Evolutionary conservation across 2,888 invertebrate species (phyloP), one percentile per base, ranked within the genome.

Genomic region (Tachystola acroxantha): DNA sequence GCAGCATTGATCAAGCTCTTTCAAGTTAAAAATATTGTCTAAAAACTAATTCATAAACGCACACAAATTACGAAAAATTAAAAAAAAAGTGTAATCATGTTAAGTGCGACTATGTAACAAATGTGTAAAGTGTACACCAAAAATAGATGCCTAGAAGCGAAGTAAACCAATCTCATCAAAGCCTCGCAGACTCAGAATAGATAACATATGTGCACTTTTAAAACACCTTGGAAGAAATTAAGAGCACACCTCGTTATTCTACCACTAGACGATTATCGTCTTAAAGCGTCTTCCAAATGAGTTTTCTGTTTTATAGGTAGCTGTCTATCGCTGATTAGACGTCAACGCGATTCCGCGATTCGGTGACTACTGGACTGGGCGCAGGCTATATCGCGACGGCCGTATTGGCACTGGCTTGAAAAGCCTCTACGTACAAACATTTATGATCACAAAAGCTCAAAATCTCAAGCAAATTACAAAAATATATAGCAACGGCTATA

Each of bases 291-390:
- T 66, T 57, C 57, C 64, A 58, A 59, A 50, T 50, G 52, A 45
- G 53, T 51, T 61, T 55, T 50, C 38, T 56, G 53, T 48, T 57
- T 38, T 31, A 39, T 43, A 55, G n/a, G n/a, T n/a, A n/a, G 63
- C 66, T 73, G 70, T 59, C 63, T 54, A 37, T 50, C 56, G 57
- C 51, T 30, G 30, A 42, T 34, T 45, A 60, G 71, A 80, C 84
- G 84, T 84, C 78, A 64, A 51, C 65, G 63, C 81, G 64, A 48
- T 40, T 34, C 61, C 80, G 74, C 74, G 76, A 47, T 66, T 60
- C 64, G 48, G 53, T 51, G 56, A 61, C 72, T 66, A 85, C 85
- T 82, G 81, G 72, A 85, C 85, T 82, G 81, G 72, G 76, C 76
- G 73, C 78, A 65, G 70, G 67, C 60, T 60, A 57, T 50, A 52